Evolutionary conservation across 35 echinoderm and acorn worm genomes (phyloP), one percentile per base, ranked within the genome.

Genomic region (Lytechinus variegatus): DNA sequence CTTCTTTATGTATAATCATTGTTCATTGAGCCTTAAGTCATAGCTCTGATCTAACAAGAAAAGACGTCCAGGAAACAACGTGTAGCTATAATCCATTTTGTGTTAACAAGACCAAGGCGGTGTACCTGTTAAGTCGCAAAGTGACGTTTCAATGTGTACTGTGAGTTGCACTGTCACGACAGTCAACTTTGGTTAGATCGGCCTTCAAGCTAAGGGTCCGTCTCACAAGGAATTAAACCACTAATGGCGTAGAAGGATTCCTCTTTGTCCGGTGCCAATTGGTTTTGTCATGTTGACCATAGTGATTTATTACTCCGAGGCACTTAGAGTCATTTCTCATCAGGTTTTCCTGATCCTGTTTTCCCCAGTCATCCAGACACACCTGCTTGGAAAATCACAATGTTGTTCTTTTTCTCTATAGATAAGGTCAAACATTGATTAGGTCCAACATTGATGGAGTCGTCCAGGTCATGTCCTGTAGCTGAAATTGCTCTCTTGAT

Each of bases 331-430:
- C 16, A 24, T 79, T 79, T 79, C 19, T 79, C 66, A 79, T 79
- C 66, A 79, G 66, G 66, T 24, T 16, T 79, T 79, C 66, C 66
- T 79, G 66, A 79, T 79, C 19, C n/a, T 79, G 66, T 79, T 79
- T 79, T 79, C 66, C 66, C 66, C 56, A 2, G 8, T 16, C 16
- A n/a, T 79, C 66, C 19, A 79, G 66, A 44, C n/a, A 24, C 66
- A 79, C 66, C 66, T 79, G 66, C 66, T 79, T 79, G 66, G 16
- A n/a, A 79, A 24, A 79, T 79, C 66, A 79, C 66, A 79, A 79
- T 24, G 0, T 24, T 79, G 19, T 24, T 71, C 16, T 14, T 79
- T 16, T 79, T n/a, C 21, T 5, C 33, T 44, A 44, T 44, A 44
- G 33, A 79, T 79, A 6, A 79, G 66, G 21, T 79, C 3, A 24